Evolutionary conservation across 2,113 vertebrate species (phyloP), one percentile per base, ranked within the genome.

Genomic region (Carettochelys insculpta): DNA sequence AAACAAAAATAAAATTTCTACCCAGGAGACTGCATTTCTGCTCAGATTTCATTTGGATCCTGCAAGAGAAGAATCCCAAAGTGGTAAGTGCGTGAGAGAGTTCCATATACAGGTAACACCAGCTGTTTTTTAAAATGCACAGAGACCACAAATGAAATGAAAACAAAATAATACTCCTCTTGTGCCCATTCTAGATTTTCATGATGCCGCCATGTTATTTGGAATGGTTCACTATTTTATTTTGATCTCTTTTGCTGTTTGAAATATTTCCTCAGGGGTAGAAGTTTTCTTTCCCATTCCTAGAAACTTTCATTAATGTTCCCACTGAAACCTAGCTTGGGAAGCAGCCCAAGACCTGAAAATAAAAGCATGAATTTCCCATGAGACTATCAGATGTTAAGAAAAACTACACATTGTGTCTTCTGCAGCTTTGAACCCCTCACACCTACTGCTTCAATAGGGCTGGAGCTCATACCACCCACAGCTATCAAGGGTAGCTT

Each of bases 51-150:
- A 85, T 82, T 41, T 85, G 68, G 65, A 14, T 77, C 83, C 77
- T 83, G 20, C 51, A 83, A 85, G 58, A 29, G 41, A 11, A 88
- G n/a, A 80, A 34, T 48, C 58, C 31, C 8, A 43, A 71, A 75
- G 41, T 13, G 24, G 71, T 29, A 45, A 75, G 48, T 88, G 24
- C 8, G 43, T 48, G 27, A 43, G 50, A 82, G 79, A 53, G 1
- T 4, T 3, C 54, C 54, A 79, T 34, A 11, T 29, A 83, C 78
- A 92, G 81, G 43, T 80, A 86, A 5, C 17, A 9, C 17, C 54
- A 61, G 19, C 71, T 95, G 53, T 80, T 90, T 89, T 29, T 89
- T 92, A 84, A 95, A 95, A 80, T 89, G 78, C 43, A 87, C 79
- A 81, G 77, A 41, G 43, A 22, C 58, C 92, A 78, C 58, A 82